Conservation (phyloP, 1,140 invertebrate species). For the Tribolium madens region DNA sequence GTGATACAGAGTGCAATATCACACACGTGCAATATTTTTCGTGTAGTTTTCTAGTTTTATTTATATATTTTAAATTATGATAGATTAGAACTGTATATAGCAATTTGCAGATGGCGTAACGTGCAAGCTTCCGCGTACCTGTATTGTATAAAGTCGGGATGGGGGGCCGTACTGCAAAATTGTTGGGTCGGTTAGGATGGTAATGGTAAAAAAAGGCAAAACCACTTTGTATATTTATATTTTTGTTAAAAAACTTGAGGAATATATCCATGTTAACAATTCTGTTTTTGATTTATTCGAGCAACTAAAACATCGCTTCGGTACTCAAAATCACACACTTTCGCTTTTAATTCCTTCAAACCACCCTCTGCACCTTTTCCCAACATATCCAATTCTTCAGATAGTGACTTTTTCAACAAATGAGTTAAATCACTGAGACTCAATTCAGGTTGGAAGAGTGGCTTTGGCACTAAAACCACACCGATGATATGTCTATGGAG, state of each 20-base stretch:
- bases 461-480: background rate
- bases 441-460: background rate
- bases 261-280: constrained; percentile 26
- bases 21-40: constrained; percentile 24
- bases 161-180: constrained; percentile 15
- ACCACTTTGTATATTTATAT: constrained; percentile 26
- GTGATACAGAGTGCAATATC: constrained; percentile 9
- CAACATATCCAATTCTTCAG: background rate
- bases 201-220: background rate
- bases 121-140: constrained; percentile 50
- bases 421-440: background rate
- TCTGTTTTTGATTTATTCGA: background rate
- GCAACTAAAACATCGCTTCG: background rate
- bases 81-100: constrained; percentile 22
- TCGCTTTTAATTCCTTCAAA: background rate
- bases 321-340: background rate
- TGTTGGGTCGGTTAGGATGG: background rate
- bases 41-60: background rate
- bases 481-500: background rate
- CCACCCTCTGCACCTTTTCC: background rate
- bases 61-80: constrained; percentile 7
- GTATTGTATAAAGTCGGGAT: constrained; percentile 41
- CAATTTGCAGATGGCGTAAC: constrained; percentile 39
- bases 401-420: background rate
- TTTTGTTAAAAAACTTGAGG: constrained; percentile 28